A percentile compares a stretch with the other conserved stretches of the same genome.
Conservation (phyloP, 2,113 vertebrate species). For the Paracanthobrama guichenoti region DNA sequence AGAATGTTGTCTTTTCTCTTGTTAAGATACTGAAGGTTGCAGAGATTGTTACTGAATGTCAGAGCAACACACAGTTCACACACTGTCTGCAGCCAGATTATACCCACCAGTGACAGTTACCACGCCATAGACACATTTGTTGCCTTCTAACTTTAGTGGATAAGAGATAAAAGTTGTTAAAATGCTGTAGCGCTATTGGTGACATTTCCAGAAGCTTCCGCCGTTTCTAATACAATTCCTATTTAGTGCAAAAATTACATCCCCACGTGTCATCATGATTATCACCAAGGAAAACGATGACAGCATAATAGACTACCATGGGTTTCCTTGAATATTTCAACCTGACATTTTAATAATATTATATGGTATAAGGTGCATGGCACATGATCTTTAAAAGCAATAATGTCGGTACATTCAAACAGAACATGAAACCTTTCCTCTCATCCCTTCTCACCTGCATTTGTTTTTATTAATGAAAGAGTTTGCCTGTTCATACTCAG, state of each 20-base stretch:
- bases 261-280: conserved; percentile 65
- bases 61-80: conserved; percentile 63
- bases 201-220: conserved; percentile 71
- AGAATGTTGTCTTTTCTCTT: conserved; percentile 59
- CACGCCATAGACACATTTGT: conserved; percentile 52
- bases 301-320: conserved; percentile 33
- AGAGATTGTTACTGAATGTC: conserved; percentile 67
- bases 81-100: conserved; percentile 61
- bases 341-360: conserved; percentile 37
- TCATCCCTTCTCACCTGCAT: neutral
- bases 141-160: conserved; percentile 63
- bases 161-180: conserved; percentile 74
- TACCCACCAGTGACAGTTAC: conserved; percentile 58
- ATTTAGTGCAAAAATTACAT: conserved; percentile 64
- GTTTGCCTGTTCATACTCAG: conserved; percentile 1
- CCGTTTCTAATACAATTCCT: conserved; percentile 67
- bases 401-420: neutral
- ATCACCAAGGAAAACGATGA: conserved; percentile 61
- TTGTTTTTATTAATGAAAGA: conserved; percentile 15
- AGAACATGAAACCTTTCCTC: neutral
- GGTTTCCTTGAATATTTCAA: neutral
- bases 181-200: conserved; percentile 76
- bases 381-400: neutral
- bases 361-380: neutral
- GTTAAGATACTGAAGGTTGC: conserved; percentile 39